A percentile compares a stretch with the other conserved stretches of the same genome.
phyloP scores from a whole-genome alignment of 2,113 vertebrate genomes.

The Zingel zingel region DNA sequence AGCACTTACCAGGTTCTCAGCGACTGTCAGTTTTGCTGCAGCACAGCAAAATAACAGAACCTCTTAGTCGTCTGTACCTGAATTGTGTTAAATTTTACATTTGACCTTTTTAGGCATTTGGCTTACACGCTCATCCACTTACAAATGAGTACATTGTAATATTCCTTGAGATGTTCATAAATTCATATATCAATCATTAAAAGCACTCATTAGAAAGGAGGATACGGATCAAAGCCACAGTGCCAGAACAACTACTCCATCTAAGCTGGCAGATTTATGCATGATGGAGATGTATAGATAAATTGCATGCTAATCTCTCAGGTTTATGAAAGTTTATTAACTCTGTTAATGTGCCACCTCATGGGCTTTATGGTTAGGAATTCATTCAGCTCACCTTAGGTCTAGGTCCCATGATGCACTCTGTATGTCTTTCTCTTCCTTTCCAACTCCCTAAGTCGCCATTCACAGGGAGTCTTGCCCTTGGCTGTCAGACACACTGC shows the following conservation, averaged over 20 bases:
- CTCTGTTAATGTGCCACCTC: too few relatives aligned
- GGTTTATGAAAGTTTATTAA: too few relatives aligned
- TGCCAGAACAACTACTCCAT: not conserved
- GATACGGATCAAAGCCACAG: conserved; percentile 1
- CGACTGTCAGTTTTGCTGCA: conserved; percentile 45
- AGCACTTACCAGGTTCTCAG: conserved; percentile 49
- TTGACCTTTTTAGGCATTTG: conserved; percentile 2
- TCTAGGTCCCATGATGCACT: not conserved
- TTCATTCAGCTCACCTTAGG: not conserved
- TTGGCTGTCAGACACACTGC: conserved; percentile 61
- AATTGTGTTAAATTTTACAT: conserved; percentile 30
- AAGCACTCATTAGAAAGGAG: not conserved
- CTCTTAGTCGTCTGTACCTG: conserved; percentile 11
- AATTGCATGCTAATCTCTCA: too few relatives aligned
- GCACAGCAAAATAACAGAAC: conserved; percentile 42
- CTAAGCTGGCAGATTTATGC: not conserved
- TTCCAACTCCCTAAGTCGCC: not conserved
- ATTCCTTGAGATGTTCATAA: conserved; percentile 13
- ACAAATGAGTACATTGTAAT: not conserved
- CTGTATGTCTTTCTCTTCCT: not conserved
- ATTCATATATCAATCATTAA: not conserved
- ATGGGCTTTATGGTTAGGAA: not conserved
- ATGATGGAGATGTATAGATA: not conserved
- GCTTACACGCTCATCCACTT: conserved; percentile 2
- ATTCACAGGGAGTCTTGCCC: conserved; percentile 45